Percentiles rank a stretch among this genome's conserved stretches.
Evolutionary conservation across 2,797 vertebrate species (phyloP).

Genomic region (Morelia viridis): DNA sequence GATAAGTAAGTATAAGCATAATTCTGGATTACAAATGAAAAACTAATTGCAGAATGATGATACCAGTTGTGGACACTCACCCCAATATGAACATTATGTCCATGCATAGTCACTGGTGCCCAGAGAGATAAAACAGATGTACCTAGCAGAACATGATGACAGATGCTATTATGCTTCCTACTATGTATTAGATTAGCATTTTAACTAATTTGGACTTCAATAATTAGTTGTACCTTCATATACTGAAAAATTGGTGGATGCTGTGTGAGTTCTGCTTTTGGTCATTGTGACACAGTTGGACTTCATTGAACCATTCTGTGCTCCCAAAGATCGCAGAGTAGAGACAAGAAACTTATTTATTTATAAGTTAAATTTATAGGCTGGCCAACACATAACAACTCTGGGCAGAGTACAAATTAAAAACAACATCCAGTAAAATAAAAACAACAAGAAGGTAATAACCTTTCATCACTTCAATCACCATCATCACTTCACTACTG

Average conservation of each 20-base stretch:
- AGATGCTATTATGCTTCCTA: not conserved
- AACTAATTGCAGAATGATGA: not conserved
- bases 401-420: too few relatives aligned
- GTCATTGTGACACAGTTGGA: not conserved
- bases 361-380: too few relatives aligned
- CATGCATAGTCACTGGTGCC: not conserved
- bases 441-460: too few relatives aligned
- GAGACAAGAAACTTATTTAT: not conserved
- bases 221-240: not conserved
- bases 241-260: not conserved
- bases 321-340: not conserved
- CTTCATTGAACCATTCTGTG: not conserved
- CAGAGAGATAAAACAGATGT: not conserved
- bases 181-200: not conserved
- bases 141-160: not conserved
- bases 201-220: not conserved
- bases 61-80: not conserved
- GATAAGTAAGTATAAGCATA: too few relatives aligned
- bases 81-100: not conserved
- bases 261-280: not conserved
- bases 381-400: too few relatives aligned
- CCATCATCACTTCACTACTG: too few relatives aligned
- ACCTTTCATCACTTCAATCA: not conserved
- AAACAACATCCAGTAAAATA: too few relatives aligned
- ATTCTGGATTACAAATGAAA: not conserved